Evolutionary conservation across 2,888 invertebrate species (phyloP), one percentile per base, ranked within the genome.

Genomic region (Temnothorax rugatulus): DNA sequence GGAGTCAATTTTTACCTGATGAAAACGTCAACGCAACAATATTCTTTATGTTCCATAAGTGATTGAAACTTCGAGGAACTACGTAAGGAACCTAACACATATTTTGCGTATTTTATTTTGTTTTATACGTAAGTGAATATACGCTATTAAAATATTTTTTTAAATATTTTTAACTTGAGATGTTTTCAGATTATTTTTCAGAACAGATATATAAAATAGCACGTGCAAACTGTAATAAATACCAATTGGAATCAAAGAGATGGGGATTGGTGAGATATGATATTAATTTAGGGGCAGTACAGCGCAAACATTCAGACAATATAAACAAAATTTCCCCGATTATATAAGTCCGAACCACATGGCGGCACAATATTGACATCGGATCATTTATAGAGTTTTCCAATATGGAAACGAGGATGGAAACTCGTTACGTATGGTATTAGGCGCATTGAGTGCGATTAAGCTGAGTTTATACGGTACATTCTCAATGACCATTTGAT

Each of bases 331-430:
- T 66, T 66, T 75, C 29, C n/a, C 5, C 29, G n/a, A 68, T 68
- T 77, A 21, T 54, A 54, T 54, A 54, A 76, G 9, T 66, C n/a
- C 66, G 29, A 44, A 54, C 54, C 41, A 41, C 52, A 15, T 76
- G 34, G 21, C 18, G 25, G 18, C 8, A 38, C 57, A 66, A 68
- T 44, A 66, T 77, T 52, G 54, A 57, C 41, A 57, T 57, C 44
- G n/a, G 41, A 77, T 77, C 66, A 57, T 68, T 68, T 57, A 68
- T 68, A 68, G 29, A 66, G 41, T 66, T 77, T 66, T 68, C 54
- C 54, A 29, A 68, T 68, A 44, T 9, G 29, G 8, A 41, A 29
- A 29, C 29, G 29, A 29, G 29, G 29, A 29, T 29, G 29, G n/a
- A 47, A 68, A 47, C 29, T 41, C 21, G 25, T 66, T 41, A 29